Conservation (phyloP, 2,888 invertebrate genomes). For the Pinctada fucata region DNA sequence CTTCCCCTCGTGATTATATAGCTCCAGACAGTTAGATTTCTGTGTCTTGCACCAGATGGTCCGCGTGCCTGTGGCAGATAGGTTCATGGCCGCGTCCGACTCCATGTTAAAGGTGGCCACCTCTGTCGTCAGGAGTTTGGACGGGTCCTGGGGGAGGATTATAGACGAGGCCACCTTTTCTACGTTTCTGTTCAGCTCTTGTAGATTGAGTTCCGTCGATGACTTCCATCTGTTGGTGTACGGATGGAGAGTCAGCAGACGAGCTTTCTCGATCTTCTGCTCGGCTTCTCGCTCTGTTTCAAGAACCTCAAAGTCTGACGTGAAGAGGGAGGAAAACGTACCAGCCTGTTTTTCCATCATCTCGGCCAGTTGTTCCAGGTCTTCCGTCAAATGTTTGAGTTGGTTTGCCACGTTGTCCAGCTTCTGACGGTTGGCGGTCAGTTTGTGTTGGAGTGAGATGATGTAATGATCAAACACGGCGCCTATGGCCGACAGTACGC, state of each 20-base stretch:
- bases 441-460: not conserved
- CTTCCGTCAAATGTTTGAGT: not conserved
- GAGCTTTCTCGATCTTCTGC: not conserved
- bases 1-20: not conserved
- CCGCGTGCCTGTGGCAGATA: not conserved
- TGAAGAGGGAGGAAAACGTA: not conserved
- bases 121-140: not conserved
- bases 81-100: not conserved
- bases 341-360: not conserved
- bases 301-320: not conserved
- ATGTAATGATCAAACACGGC: constrained; percentile 1
- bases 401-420: not conserved
- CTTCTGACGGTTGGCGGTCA: not conserved
- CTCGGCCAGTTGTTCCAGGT: not conserved
- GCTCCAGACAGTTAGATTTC: not conserved
- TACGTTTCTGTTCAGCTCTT: not conserved
- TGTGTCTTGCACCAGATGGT: not conserved
- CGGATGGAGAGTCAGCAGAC: not conserved
- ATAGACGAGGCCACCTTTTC: not conserved
- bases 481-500: not conserved
- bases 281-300: not conserved
- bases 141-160: not conserved
- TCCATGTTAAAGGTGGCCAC: not conserved
- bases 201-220: not conserved
- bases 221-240: not conserved